Evolutionary conservation across 2,113 vertebrate species (phyloP).

Genomic region (Odobenus rosmarus): DNA sequence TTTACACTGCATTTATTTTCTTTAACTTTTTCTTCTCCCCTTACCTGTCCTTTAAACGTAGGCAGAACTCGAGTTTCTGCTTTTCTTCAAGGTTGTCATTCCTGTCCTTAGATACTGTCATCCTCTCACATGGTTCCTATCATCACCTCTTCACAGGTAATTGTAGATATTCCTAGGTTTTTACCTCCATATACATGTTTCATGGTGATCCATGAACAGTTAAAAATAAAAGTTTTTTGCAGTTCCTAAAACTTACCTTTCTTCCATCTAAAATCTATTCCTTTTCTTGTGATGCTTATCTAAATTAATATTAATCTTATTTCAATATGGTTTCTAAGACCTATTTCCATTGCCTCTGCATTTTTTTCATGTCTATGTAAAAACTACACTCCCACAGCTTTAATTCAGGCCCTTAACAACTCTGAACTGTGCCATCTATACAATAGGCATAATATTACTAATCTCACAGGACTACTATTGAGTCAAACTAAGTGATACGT

Average conservation of each 20-base stretch:
- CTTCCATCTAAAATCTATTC: background rate
- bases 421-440: background rate
- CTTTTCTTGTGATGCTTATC: background rate
- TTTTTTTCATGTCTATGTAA: background rate
- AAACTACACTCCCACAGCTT: background rate
- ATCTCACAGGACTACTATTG: too few species aligned
- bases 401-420: background rate
- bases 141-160: background rate
- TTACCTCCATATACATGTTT: background rate
- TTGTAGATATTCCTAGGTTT: background rate
- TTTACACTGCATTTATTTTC: background rate
- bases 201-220: background rate
- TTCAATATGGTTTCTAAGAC: background rate
- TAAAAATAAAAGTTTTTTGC: background rate
- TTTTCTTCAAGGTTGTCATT: background rate
- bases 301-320: slow-evolving; percentile 1
- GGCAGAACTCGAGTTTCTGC: background rate
- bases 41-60: background rate
- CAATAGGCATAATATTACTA: too few species aligned
- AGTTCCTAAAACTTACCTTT: background rate
- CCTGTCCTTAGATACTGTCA: background rate
- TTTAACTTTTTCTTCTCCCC: background rate
- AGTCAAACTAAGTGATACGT: too few species aligned
- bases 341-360: background rate
- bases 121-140: background rate